Evolutionary conservation across 2,888 invertebrate species (phyloP).

Genomic region (Amorpha juglandis): DNA sequence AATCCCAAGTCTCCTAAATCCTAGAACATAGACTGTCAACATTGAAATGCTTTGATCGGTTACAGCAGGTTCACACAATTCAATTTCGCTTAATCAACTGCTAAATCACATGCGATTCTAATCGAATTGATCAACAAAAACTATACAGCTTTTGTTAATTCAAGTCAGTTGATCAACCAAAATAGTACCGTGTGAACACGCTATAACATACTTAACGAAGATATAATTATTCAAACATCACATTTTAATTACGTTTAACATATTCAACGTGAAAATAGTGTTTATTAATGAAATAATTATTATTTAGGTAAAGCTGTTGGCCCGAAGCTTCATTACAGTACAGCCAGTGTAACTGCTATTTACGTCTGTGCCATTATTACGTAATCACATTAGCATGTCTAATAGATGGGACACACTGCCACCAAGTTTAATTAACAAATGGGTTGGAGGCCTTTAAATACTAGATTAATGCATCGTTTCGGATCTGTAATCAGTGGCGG

Average conservation of each 20-base stretch:
- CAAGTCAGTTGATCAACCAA: too few species aligned
- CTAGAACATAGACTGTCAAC: background rate
- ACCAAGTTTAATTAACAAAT: background rate
- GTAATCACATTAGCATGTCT: slow-evolving; percentile 33
- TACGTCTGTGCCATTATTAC: slow-evolving; percentile 30
- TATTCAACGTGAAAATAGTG: slow-evolving; percentile 4
- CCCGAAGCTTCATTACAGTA: slow-evolving; percentile 22
- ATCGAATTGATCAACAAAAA: too few species aligned
- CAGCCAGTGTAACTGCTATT: slow-evolving; percentile 28
- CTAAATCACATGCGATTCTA: too few species aligned
- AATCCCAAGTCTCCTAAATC: background rate
- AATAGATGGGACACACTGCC: slow-evolving; percentile 28
- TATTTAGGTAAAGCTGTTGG: background rate
- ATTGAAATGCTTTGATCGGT: background rate
- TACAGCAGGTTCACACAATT: too few species aligned
- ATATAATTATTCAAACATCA: background rate
- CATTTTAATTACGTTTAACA: background rate
- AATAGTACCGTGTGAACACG: too few species aligned
- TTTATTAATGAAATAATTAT: slow-evolving; percentile 4
- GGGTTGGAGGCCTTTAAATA: background rate
- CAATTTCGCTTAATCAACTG: too few species aligned
- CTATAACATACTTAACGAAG: too few species aligned
- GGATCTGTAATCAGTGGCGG: background rate
- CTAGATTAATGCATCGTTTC: background rate
- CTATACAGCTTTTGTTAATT: too few species aligned